Evolutionary conservation across 1,140 invertebrate species (phyloP).

Genomic region (Homarus americanus): DNA sequence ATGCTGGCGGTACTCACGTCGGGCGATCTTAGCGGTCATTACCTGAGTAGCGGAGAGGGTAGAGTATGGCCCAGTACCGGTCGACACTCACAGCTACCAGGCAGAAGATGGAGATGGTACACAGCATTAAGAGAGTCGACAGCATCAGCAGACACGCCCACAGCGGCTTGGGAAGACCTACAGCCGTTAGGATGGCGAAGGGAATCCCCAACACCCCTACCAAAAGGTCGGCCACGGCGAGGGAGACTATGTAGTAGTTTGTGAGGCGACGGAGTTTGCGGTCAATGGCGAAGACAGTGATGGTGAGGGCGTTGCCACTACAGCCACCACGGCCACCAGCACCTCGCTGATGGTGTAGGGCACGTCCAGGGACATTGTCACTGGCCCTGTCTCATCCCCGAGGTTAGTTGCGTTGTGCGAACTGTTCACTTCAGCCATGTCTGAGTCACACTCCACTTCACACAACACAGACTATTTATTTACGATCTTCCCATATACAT

Average conservation of each 20-base stretch:
- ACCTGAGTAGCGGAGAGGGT: slow-evolving; percentile 94
- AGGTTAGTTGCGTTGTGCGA: not conserved
- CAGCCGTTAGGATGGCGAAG: slow-evolving; percentile 88
- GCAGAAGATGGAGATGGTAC: slow-evolving; percentile 94
- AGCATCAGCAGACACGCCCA: slow-evolving; percentile 92
- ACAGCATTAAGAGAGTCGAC: slow-evolving; percentile 90
- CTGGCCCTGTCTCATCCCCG: not conserved
- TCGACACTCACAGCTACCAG: slow-evolving; percentile 93
- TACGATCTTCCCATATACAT: not conserved
- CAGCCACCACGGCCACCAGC: slow-evolving; percentile 87
- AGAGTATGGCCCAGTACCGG: slow-evolving; percentile 93
- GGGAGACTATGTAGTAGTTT: slow-evolving; percentile 94
- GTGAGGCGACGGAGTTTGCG: slow-evolving; percentile 87
- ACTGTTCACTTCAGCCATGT: not conserved
- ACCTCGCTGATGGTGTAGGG: slow-evolving; percentile 88
- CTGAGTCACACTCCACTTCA: not conserved
- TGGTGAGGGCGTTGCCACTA: slow-evolving; percentile 92
- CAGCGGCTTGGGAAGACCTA: slow-evolving; percentile 87
- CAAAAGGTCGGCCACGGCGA: slow-evolving; percentile 91
- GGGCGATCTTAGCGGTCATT: slow-evolving; percentile 89
- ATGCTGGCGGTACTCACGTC: slow-evolving; percentile 88
- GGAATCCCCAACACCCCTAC: slow-evolving; percentile 85
- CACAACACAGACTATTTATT: not conserved
- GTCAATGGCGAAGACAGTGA: slow-evolving; percentile 89
- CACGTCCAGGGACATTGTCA: slow-evolving; percentile 79